Conservation (phyloP, 2,113 vertebrate species). For the Epinephelus moara region DNA sequence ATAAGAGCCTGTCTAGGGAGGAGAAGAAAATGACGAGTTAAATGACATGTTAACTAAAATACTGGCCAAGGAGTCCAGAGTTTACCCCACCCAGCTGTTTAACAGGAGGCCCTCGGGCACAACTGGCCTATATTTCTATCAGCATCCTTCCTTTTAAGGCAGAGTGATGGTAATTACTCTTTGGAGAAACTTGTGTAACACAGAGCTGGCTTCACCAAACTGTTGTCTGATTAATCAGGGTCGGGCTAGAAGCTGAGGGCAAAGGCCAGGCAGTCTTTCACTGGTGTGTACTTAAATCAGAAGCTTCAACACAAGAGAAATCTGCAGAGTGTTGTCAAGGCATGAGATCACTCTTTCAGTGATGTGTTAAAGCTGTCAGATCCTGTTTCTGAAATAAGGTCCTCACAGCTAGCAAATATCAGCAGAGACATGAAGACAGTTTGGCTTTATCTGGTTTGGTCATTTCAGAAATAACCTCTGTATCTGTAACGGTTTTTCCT, state of each 20-base stretch:
- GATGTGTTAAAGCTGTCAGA: neutral
- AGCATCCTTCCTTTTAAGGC: neutral
- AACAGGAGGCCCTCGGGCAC: constrained; percentile 38
- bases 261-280: constrained; percentile 26
- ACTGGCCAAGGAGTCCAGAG: constrained; percentile 44
- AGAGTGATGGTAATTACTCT: constrained; percentile 15
- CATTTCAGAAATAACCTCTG: too few species aligned
- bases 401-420: neutral
- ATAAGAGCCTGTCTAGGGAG: constrained; percentile 13
- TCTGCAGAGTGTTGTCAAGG: neutral
- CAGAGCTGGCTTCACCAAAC: constrained; percentile 9
- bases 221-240: constrained; percentile 33
- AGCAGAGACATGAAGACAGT: neutral
- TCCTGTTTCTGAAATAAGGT: neutral
- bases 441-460: neutral
- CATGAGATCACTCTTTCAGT: constrained; percentile 17
- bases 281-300: neutral
- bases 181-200: constrained; percentile 20
- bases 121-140: constrained; percentile 30
- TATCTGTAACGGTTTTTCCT: neutral
- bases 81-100: constrained; percentile 58
- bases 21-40: constrained; percentile 24
- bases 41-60: constrained; percentile 36
- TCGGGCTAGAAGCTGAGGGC: neutral
- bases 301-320: constrained; percentile 12